A percentile compares a stretch with the other conserved stretches of the same genome.
Evolutionary conservation across 2,797 vertebrate genomes (phyloP).

Genomic region (Propithecus perrieri): DNA sequence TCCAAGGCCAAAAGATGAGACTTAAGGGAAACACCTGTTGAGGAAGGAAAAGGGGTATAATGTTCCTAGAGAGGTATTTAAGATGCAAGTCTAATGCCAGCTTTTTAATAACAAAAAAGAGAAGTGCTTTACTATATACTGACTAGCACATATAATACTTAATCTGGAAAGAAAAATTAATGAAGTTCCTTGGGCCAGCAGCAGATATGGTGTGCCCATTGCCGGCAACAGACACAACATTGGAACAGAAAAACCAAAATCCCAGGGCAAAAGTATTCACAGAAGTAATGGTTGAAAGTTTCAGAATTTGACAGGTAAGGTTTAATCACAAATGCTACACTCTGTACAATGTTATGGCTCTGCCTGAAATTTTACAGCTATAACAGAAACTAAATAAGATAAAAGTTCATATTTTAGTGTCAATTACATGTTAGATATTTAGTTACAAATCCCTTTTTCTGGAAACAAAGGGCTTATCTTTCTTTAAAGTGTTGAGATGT

Average conservation of each 20-base stretch:
- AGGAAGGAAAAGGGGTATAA: conserved; percentile 58
- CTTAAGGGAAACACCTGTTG: conserved; percentile 55
- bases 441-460: conserved; percentile 61
- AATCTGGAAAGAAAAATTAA: conserved; percentile 63
- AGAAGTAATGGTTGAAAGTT: conserved; percentile 73
- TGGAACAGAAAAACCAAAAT: conserved; percentile 75
- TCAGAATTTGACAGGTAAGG: conserved; percentile 70
- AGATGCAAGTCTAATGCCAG: conserved; percentile 77
- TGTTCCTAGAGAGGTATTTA: conserved; percentile 82
- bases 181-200: conserved; percentile 83
- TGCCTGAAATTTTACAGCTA: conserved; percentile 69
- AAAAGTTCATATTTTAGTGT: conserved; percentile 71
- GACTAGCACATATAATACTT: conserved; percentile 77
- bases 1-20: conserved; percentile 71
- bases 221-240: conserved; percentile 85
- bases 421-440: conserved; percentile 55
- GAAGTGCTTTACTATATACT: conserved; percentile 80
- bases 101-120: conserved; percentile 75
- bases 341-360: conserved; percentile 65
- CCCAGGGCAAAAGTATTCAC: conserved; percentile 76
- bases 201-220: conserved; percentile 82
- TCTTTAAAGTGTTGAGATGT: conserved; percentile 35
- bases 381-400: conserved; percentile 73
- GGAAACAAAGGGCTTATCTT: conserved; percentile 62
- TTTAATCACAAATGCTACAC: conserved; percentile 73